phyloP scores from a whole-genome alignment of 2,797 vertebrate species.

The Scolopax rusticola region DNA sequence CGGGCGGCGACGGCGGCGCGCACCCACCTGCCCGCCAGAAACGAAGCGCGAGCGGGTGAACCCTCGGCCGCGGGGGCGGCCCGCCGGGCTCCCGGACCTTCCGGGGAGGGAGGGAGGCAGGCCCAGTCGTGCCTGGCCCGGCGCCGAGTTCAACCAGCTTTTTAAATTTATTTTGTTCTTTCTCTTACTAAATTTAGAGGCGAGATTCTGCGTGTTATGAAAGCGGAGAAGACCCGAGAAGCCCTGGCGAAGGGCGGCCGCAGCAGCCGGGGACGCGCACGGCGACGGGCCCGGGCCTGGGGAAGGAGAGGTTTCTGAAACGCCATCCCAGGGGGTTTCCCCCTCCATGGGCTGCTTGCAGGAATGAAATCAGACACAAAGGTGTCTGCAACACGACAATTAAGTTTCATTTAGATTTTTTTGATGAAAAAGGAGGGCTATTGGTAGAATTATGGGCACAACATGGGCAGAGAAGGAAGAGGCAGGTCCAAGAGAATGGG shows the following conservation, averaged over 20 bases:
- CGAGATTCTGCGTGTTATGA: not conserved
- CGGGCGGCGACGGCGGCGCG: not conserved
- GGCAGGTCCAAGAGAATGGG: accelerated
- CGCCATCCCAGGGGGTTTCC: accelerated
- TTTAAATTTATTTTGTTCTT: not conserved
- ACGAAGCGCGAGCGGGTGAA: not conserved
- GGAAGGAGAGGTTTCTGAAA: no score
- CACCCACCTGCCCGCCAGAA: not conserved
- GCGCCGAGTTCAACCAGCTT: not conserved
- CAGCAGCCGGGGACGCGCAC: accelerated
- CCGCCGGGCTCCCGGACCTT: not conserved
- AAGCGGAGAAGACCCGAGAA: not conserved
- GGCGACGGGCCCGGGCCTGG: not conserved
- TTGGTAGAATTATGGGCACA: accelerated
- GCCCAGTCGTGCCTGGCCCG: not conserved
- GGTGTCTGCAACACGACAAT: not conserved
- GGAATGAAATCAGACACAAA: accelerated
- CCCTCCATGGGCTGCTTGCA: no score
- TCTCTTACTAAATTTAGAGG: not conserved
- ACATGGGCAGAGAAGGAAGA: not conserved
- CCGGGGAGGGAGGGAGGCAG: not conserved
- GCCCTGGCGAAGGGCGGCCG: not conserved
- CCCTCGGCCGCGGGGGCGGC: not conserved
- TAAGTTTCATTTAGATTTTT: accelerated
- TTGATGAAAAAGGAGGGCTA: not conserved